Evolutionary conservation across 2,888 invertebrate genomes (phyloP).

Genomic region (Ennomos fuscantarius): DNA sequence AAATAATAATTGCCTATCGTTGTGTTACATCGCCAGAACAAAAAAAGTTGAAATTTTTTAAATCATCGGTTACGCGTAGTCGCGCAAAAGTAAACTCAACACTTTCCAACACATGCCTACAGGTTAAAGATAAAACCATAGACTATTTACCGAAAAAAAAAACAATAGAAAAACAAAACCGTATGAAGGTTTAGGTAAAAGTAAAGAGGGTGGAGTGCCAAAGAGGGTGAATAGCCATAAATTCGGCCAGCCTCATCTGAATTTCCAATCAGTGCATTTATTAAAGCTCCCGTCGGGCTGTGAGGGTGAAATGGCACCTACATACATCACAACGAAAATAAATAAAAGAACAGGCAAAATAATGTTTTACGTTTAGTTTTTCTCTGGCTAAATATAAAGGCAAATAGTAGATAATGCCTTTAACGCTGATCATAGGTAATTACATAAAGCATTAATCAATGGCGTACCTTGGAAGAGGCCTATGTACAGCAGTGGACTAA

Average conservation of each 20-base stretch:
- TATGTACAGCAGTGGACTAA: too few relatives aligned
- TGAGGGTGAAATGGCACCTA: conserved; percentile 40
- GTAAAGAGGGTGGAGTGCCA: conserved; percentile 59
- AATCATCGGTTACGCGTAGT: background rate
- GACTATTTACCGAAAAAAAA: background rate
- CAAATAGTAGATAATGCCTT: too few relatives aligned
- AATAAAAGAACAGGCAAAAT: conserved; percentile 39
- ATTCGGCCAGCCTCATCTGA: conserved; percentile 79
- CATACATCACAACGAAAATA: conserved; percentile 43
- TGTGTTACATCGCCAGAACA: conserved; percentile 36
- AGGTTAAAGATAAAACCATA: too few relatives aligned
- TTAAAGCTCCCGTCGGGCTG: conserved; percentile 53
- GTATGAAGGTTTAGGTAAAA: conserved; percentile 40
- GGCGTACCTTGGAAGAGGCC: too few relatives aligned
- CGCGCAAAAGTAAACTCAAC: conserved; percentile 15
- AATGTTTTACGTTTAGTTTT: conserved; percentile 22
- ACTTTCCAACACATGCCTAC: background rate
- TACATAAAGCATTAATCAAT: too few relatives aligned
- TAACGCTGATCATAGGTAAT: too few relatives aligned
- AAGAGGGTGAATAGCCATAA: conserved; percentile 67
- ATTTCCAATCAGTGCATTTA: conserved; percentile 80
- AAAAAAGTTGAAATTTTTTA: conserved; percentile 9
- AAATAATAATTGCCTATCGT: conserved; percentile 75
- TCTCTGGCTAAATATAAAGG: conserved; percentile 2
- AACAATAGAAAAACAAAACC: conserved; percentile 4